A percentile compares a stretch with the other conserved stretches of the same genome.
Evolutionary conservation across 2,888 invertebrate species (phyloP).

Genomic region (Lasioglossum leucozonium): DNA sequence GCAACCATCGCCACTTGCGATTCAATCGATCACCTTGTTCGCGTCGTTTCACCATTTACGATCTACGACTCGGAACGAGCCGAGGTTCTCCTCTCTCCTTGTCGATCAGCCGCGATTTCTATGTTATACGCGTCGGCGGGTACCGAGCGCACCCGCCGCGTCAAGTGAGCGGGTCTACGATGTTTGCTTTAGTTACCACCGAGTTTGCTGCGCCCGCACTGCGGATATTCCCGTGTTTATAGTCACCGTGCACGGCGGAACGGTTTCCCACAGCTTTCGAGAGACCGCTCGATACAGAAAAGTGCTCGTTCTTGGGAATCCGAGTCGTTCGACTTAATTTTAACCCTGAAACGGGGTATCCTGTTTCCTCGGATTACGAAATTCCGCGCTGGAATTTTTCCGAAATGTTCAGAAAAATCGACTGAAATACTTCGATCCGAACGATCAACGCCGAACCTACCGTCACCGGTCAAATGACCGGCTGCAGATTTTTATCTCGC

Average conservation of each 20-base stretch:
- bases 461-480: too few species aligned
- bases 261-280: neutral
- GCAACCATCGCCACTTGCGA: conserved; percentile 37
- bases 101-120: neutral
- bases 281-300: neutral
- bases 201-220: neutral
- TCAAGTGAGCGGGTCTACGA: neutral
- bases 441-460: too few species aligned
- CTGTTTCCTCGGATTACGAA: neutral
- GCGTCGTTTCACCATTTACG: conserved; percentile 43
- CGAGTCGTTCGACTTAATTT: neutral
- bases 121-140: neutral
- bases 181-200: neutral
- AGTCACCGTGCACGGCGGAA: neutral
- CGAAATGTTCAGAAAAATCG: neutral
- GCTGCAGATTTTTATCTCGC: too few species aligned
- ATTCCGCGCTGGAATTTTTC: neutral
- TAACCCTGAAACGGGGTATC: neutral
- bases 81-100: neutral
- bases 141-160: neutral
- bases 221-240: neutral
- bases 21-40: conserved; percentile 52
- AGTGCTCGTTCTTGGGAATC: neutral
- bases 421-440: neutral
- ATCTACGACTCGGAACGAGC: neutral